phyloP scores from a whole-genome alignment of 2,113 vertebrate genomes.

The Pollimyrus isidori region DNA sequence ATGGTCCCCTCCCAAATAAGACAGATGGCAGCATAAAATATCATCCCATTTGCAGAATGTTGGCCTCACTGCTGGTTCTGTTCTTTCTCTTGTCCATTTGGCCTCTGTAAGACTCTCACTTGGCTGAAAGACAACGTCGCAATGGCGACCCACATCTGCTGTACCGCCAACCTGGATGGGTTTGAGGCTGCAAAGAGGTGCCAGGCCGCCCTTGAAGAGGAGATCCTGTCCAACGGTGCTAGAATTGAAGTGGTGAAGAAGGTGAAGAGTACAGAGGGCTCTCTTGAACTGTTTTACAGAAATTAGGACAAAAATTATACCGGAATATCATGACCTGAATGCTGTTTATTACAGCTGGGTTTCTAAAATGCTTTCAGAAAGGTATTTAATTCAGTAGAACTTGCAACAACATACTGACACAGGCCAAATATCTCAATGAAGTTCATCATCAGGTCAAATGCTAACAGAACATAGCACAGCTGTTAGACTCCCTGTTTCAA shows the following conservation, averaged over 20 bases:
- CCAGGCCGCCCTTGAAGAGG: slow-evolving; percentile 52
- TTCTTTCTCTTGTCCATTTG: slow-evolving; percentile 3
- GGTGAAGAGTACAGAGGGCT: slow-evolving; percentile 39
- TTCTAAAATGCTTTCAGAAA: neutral
- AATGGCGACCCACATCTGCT: slow-evolving; percentile 44
- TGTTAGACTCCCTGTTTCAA: neutral
- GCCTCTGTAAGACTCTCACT: slow-evolving; percentile 51
- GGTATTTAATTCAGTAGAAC: neutral
- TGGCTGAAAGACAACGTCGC: slow-evolving; percentile 59
- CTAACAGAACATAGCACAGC: neutral
- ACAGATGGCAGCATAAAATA: neutral
- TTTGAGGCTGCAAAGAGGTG: slow-evolving; percentile 48
- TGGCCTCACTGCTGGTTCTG: neutral
- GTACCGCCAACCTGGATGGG: slow-evolving; percentile 32
- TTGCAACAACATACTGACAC: neutral
- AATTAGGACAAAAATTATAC: neutral
- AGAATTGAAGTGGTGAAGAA: slow-evolving; percentile 54
- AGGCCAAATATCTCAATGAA: neutral
- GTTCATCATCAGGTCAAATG: slow-evolving; percentile 5
- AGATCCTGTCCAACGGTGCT: slow-evolving; percentile 51
- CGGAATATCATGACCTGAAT: neutral
- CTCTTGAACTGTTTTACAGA: neutral
- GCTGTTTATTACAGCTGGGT: neutral
- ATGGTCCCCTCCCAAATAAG: neutral
- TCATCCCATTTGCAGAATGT: slow-evolving; percentile 6